These are phyloP conservation scores for Cosmorhoe ocellata DNA, from an alignment of 2,888 invertebrate species.

Conservation along the genomic window DNA sequence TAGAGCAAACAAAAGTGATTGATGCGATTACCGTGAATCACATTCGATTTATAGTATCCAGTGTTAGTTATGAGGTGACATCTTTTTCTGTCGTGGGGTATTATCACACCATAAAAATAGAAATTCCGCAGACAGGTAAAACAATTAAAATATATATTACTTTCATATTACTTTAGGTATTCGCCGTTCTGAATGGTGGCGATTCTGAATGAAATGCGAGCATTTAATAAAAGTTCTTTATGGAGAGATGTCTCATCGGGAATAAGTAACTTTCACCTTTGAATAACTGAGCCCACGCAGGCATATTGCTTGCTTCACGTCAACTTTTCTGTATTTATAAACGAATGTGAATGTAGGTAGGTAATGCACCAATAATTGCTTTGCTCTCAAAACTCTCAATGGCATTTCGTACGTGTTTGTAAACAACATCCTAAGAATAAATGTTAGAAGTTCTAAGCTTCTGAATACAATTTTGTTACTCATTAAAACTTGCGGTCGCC, in stretches of 20 bases:
- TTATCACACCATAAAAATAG: conserved; percentile 7
- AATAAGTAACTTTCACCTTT: conserved; percentile 54
- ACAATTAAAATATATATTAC: conserved; percentile 15
- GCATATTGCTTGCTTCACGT: conserved; percentile 22
- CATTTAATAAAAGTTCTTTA: conserved; percentile 33
- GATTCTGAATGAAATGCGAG: conserved; percentile 23
- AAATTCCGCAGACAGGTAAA: conserved; percentile 26
- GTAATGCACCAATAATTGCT: conserved; percentile 24
- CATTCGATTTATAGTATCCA: neutral
- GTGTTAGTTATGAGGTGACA: conserved; percentile 5
- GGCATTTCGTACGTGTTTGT: conserved; percentile 22
- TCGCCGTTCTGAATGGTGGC: conserved; percentile 15
- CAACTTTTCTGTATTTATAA: conserved; percentile 38
- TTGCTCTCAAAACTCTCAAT: conserved; percentile 22
- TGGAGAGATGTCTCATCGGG: conserved; percentile 39
- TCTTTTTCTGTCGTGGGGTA: too few species aligned
- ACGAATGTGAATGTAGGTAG: conserved; percentile 23
- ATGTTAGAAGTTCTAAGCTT: conserved; percentile 18
- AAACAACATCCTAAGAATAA: conserved; percentile 25
- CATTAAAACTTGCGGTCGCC: conserved; percentile 24
- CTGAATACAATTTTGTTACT: conserved; percentile 22
- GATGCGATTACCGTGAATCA: conserved; percentile 22
- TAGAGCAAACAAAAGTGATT: conserved; percentile 27
- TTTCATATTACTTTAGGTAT: conserved; percentile 18
- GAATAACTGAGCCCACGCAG: conserved; percentile 48